Percentiles rank a stretch among this genome's conserved stretches.
Conservation (phyloP, 1,140 invertebrate species). For the Scaptodrosophila lebanonensis region DNA sequence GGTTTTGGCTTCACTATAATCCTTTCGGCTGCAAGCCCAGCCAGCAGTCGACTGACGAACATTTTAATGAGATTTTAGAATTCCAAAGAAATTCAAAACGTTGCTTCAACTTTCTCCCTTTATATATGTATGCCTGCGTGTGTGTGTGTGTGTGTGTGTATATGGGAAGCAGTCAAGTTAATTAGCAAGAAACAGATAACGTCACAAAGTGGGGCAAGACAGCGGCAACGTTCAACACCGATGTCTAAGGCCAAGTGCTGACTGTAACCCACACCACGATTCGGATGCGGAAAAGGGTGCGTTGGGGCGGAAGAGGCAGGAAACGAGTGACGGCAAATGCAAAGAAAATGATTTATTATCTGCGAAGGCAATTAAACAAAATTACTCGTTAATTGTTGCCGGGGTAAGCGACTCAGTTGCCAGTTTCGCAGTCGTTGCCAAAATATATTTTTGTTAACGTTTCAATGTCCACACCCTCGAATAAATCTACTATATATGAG, state of each 20-base stretch:
- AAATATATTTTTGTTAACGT: too few species aligned
- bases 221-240: conserved; percentile 34
- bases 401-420: neutral
- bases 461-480: too few species aligned
- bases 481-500: too few species aligned
- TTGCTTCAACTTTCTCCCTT: conserved; percentile 30
- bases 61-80: conserved; percentile 68
- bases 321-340: conserved; percentile 29
- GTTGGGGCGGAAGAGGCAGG: neutral
- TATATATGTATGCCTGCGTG: neutral
- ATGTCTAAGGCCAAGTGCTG: conserved; percentile 37
- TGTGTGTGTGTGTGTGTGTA: conserved; percentile 10
- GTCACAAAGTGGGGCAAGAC: conserved; percentile 61
- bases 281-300: neutral
- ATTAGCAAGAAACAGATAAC: conserved; percentile 71
- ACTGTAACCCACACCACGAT: neutral
- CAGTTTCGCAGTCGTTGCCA: conserved; percentile 1
- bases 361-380: conserved; percentile 69
- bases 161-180: conserved; percentile 61
- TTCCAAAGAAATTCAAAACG: conserved; percentile 59
- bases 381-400: conserved; percentile 64
- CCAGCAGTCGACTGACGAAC: conserved; percentile 42
- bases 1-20: too few species aligned
- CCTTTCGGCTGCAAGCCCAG: too few species aligned
- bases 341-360: conserved; percentile 71